Evolutionary conservation across 1,140 invertebrate genomes (phyloP), one percentile per base, ranked within the genome.

Genomic region (Eupristina koningsbergeri): DNA sequence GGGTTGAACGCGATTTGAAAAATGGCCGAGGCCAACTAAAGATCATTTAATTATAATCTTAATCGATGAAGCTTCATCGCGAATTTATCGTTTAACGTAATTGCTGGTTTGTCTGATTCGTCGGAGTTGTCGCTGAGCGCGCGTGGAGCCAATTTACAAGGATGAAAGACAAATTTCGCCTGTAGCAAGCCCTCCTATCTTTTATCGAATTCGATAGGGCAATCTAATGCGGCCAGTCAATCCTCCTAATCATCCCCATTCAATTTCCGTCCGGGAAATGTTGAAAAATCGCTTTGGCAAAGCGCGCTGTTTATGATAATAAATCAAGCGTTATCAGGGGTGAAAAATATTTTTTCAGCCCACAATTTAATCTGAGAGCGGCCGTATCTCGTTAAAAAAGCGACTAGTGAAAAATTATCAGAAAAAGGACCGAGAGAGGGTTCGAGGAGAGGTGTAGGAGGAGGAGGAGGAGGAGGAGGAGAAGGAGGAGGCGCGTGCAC

Each of bases 401-500:
- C 61, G 7, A 64, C 3, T 64, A n/a, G 29, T 64, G n/a, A 64
- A 64, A 64, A 31, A 47, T 8, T 31, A 11, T 17, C 6, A 53
- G 73, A 34, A 8, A 75, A 34, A 34, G n/a, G 45, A 7, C 13
- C 9, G 47, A 50, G 34, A 1, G 26, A 26, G 26, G 69, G 39
- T 26, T 58, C 5, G 53, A 9, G 53, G 3, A 22, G 67, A n/a
- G n/a, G n/a, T n/a, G n/a, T n/a, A n/a, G n/a, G n/a, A n/a, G n/a
- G n/a, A n/a, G n/a, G n/a, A n/a, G n/a, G n/a, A n/a, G n/a, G n/a
- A n/a, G n/a, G n/a, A n/a, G n/a, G n/a, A n/a, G n/a, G n/a, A n/a
- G n/a, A n/a, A n/a, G n/a, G 69, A 31, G n/a, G 7, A 36, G 67
- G 86, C 89, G 86, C 88, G 88, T 87, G 86, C 85, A 87, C 76